Conservation (phyloP, 2,113 vertebrate genomes). For the Promerops cafer region DNA sequence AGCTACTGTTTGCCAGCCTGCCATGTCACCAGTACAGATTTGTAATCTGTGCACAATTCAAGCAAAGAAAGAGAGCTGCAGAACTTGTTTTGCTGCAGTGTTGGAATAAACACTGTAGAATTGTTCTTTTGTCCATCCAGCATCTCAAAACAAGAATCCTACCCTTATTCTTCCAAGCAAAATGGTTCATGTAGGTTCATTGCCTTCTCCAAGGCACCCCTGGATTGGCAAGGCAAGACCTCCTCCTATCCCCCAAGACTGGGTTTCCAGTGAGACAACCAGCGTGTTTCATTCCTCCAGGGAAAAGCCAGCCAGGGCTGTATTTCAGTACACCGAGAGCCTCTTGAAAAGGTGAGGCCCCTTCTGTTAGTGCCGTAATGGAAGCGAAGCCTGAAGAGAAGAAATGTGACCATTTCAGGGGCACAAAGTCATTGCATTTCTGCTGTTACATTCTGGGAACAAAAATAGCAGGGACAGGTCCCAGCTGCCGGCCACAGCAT, state of each 20-base stretch:
- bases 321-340: slow-evolving; percentile 26
- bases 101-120: neutral
- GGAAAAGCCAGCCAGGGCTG: slow-evolving; percentile 10
- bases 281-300: slow-evolving; percentile 11
- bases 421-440: slow-evolving; percentile 57
- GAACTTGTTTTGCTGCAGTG: neutral
- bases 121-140: neutral
- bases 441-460: slow-evolving; percentile 57
- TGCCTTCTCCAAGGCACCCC: neutral
- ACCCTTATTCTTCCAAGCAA: neutral
- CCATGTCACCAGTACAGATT: neutral
- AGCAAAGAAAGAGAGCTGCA: neutral
- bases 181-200: neutral
- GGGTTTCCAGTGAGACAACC: neutral
- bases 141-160: neutral
- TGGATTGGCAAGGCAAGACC: neutral
- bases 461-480: slow-evolving; percentile 68
- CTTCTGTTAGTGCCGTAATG: slow-evolving; percentile 48
- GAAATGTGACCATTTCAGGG: slow-evolving; percentile 60
- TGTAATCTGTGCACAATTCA: neutral
- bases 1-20: neutral
- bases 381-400: slow-evolving; percentile 49
- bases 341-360: slow-evolving; percentile 59
- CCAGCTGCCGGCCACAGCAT: slow-evolving; percentile 60
- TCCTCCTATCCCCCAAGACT: neutral